phyloP scores from a whole-genome alignment of 2,888 invertebrate species.

The Hirtodrosophila histrioides region DNA sequence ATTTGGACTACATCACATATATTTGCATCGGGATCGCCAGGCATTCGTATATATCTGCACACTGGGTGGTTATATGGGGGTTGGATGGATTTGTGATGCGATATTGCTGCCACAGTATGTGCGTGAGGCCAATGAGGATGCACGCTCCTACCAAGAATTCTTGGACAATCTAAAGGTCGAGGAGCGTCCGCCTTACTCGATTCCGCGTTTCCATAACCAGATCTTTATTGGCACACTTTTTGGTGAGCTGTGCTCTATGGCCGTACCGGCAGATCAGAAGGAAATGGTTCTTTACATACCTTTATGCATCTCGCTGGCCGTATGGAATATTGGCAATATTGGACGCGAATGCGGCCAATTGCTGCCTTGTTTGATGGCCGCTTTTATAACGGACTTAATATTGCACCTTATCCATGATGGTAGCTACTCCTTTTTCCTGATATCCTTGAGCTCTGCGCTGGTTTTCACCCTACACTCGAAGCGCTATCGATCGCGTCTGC shows the following conservation, averaged over 20 bases:
- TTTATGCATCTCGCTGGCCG: conserved; percentile 90
- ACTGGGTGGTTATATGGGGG: conserved; percentile 92
- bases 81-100: conserved; percentile 95
- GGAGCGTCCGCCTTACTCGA: conserved; percentile 92
- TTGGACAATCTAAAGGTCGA: conserved; percentile 86
- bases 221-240: no score
- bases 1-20: conserved; percentile 95
- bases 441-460: not conserved
- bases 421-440: not conserved
- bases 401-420: conserved; percentile 86
- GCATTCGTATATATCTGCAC: conserved; percentile 96
- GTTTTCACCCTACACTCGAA: no score
- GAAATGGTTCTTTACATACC: conserved; percentile 87
- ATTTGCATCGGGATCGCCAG: conserved; percentile 93
- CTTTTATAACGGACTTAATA: conserved; percentile 83
- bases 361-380: conserved; percentile 82
- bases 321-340: conserved; percentile 95
- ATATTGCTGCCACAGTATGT: conserved; percentile 94
- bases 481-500: no score
- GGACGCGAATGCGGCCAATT: conserved; percentile 91
- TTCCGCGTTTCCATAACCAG: no score
- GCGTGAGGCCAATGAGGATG: conserved; percentile 90
- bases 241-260: conserved; percentile 83
- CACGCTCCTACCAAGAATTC: conserved; percentile 85
- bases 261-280: conserved; percentile 90